A percentile compares a stretch with the other conserved stretches of the same genome.
Conservation (phyloP, 1,140 invertebrate genomes). For the Vanessa atalanta region DNA sequence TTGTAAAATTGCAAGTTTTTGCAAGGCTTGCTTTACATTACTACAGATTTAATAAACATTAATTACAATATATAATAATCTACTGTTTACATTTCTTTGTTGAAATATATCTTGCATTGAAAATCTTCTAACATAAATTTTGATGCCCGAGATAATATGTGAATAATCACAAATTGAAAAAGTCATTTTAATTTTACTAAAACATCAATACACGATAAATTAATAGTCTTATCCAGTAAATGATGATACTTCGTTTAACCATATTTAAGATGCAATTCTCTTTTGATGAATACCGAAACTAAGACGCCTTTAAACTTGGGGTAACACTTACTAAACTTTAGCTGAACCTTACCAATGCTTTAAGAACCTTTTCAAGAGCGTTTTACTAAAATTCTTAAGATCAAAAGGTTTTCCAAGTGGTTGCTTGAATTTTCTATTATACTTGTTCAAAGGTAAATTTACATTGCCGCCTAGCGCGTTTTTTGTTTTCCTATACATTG, state of each 20-base stretch:
- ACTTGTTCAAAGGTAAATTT: conserved; percentile 65
- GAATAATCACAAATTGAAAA: too few species aligned
- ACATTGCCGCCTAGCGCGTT: conserved; percentile 50
- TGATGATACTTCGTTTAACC: not conserved
- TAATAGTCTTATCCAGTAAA: not conserved
- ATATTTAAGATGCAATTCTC: conserved; percentile 3
- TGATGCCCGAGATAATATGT: too few species aligned
- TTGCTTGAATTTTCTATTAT: conserved; percentile 73
- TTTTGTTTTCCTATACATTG: conserved; percentile 32
- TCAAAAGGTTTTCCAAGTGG: conserved; percentile 73
- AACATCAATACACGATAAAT: not conserved
- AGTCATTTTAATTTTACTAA: not conserved
- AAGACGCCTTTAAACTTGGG: conserved; percentile 18
- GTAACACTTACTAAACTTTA: conserved; percentile 53
- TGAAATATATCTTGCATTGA: too few species aligned
- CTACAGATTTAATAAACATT: not conserved
- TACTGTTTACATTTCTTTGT: too few species aligned
- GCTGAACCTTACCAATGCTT: conserved; percentile 47
- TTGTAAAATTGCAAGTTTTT: not conserved
- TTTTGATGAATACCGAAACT: conserved; percentile 17
- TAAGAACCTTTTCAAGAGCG: conserved; percentile 54
- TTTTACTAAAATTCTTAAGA: conserved; percentile 69
- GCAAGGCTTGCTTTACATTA: not conserved
- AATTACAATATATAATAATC: not conserved
- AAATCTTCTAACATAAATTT: too few species aligned